Evolutionary conservation across 2,797 vertebrate genomes (phyloP).

Genomic region (Phrynocephalus vlangalii): DNA sequence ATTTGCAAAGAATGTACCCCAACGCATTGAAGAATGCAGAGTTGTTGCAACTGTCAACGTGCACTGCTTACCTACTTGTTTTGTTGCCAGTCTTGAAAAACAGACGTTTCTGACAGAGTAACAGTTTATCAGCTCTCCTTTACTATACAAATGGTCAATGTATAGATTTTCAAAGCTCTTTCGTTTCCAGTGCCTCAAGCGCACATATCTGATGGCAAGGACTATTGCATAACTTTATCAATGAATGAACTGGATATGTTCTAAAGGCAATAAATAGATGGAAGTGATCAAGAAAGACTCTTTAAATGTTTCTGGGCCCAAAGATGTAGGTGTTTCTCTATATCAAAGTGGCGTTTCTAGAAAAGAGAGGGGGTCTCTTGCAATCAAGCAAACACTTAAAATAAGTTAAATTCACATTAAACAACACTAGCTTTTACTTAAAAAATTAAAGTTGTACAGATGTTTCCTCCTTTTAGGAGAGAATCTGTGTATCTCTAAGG

Average conservation of each 20-base stretch:
- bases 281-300: background rate
- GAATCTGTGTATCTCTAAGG: background rate
- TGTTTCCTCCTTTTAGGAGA: background rate
- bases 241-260: background rate
- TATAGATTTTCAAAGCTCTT: slow-evolving; percentile 48
- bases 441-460: background rate
- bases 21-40: background rate
- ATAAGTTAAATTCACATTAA: background rate
- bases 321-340: background rate
- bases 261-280: background rate
- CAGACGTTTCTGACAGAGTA: slow-evolving; percentile 47
- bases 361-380: background rate
- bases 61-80: slow-evolving; percentile 17
- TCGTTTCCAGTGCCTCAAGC: slow-evolving; percentile 1
- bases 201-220: slow-evolving; percentile 12
- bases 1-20: background rate
- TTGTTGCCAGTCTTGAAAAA: slow-evolving; percentile 32
- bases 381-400: background rate
- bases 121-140: slow-evolving; percentile 51
- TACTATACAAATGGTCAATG: slow-evolving; percentile 53
- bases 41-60: slow-evolving; percentile 33
- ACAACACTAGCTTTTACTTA: background rate
- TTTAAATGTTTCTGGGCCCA: background rate
- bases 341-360: background rate
- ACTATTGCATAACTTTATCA: background rate